Evolutionary conservation across 2,113 vertebrate genomes (phyloP).

Genomic region (Setophaga kirtlandii): DNA sequence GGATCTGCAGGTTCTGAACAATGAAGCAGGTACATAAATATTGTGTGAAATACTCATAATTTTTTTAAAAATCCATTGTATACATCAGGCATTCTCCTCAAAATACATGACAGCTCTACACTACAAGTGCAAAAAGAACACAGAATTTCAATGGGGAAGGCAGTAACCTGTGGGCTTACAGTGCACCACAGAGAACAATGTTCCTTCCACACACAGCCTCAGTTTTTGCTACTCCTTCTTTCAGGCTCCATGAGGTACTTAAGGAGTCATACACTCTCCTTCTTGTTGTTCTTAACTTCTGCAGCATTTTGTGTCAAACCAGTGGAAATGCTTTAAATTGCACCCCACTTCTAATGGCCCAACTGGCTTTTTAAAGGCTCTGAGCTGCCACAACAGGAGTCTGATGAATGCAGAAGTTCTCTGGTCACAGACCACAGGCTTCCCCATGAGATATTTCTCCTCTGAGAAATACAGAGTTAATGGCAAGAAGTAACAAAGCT

Average conservation of each 20-base stretch:
- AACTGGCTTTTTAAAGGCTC: background rate
- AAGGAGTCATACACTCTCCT: background rate
- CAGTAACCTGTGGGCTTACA: background rate
- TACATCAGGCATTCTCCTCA: background rate
- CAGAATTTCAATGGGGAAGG: background rate
- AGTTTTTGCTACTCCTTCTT: background rate
- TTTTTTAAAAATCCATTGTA: fast-evolving
- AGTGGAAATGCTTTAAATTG: background rate
- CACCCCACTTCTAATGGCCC: background rate
- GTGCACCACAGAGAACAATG: background rate
- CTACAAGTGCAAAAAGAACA: background rate
- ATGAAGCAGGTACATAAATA: background rate
- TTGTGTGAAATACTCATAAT: background rate
- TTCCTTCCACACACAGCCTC: background rate
- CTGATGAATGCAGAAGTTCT: background rate
- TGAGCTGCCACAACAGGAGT: background rate
- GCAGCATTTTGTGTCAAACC: background rate
- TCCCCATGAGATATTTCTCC: background rate
- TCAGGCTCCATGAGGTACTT: background rate
- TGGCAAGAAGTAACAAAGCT: background rate
- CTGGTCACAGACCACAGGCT: background rate
- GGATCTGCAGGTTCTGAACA: background rate
- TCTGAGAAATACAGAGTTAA: slow-evolving; percentile 7
- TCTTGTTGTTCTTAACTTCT: background rate
- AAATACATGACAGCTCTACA: background rate